Conservation (phyloP, 1,140 invertebrate genomes). For the Coelopa frigida region DNA sequence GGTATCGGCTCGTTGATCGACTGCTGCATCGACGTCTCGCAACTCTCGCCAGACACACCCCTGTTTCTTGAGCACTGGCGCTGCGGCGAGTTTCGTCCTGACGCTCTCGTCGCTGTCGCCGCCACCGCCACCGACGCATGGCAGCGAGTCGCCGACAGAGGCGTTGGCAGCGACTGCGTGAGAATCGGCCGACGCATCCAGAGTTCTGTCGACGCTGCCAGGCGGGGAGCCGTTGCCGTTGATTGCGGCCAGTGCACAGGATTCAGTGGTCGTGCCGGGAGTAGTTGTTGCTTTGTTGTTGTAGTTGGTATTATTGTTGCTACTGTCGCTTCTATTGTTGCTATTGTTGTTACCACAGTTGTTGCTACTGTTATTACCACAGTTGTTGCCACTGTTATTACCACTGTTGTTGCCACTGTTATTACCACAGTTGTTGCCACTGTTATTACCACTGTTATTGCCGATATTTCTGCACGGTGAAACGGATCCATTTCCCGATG, state of each 20-base stretch:
- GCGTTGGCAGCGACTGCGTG: too few relatives aligned
- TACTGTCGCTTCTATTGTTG: background rate
- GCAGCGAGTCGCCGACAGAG: background rate
- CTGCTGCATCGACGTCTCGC: slow-evolving; percentile 45
- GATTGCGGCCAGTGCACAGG: slow-evolving; percentile 14
- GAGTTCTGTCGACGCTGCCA: slow-evolving; percentile 6
- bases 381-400: background rate
- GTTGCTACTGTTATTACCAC: too few relatives aligned
- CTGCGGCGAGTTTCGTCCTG: slow-evolving; percentile 1
- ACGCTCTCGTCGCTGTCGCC: too few relatives aligned
- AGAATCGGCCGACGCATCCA: slow-evolving; percentile 1
- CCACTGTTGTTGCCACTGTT: slow-evolving; percentile 10
- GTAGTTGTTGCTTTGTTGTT: slow-evolving; percentile 9
- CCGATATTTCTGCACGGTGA: background rate
- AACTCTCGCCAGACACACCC: slow-evolving; percentile 68
- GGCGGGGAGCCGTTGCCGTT: slow-evolving; percentile 6
- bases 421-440: background rate
- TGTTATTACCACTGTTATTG: too few relatives aligned
- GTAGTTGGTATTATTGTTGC: slow-evolving; percentile 2
- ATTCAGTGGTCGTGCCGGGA: slow-evolving; percentile 13
- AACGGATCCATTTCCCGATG: background rate
- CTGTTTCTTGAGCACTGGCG: slow-evolving; percentile 54
- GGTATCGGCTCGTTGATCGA: slow-evolving; percentile 47
- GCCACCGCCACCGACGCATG: background rate
- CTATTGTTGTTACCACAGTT: background rate